phyloP scores from a whole-genome alignment of 2,888 invertebrate species.

The Polydrusus pterygomalis region DNA sequence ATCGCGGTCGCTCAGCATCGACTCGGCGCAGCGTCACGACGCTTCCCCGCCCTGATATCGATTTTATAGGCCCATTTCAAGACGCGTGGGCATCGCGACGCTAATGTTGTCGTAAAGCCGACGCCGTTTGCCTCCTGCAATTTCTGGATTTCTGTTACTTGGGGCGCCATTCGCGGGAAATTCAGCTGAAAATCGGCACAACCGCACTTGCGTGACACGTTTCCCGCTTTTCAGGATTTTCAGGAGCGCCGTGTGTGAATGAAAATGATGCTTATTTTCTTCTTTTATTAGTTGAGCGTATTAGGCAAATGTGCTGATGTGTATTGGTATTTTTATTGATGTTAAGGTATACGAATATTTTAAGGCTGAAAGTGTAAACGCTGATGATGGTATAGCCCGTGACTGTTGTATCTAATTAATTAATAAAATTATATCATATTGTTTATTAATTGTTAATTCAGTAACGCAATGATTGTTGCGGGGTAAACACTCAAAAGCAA shows the following conservation, averaged over 20 bases:
- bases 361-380: background rate
- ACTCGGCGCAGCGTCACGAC: constrained; percentile 1
- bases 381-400: no score
- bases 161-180: constrained; percentile 49
- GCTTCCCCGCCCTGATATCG: background rate
- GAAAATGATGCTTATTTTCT: background rate
- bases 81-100: constrained; percentile 37
- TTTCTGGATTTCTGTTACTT: constrained; percentile 33
- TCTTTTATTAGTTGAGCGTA: background rate
- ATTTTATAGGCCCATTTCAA: background rate
- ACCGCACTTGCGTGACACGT: constrained; percentile 33
- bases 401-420: no score
- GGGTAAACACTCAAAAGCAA: no score
- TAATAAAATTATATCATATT: no score
- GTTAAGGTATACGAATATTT: background rate
- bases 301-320: background rate
- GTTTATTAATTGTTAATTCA: no score
- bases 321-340: background rate
- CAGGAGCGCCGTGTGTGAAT: background rate
- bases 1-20: no score
- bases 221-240: constrained; percentile 21
- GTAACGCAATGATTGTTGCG: no score
- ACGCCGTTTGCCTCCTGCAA: background rate
- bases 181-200: constrained; percentile 38
- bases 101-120: background rate